phyloP scores from a whole-genome alignment of 2,888 invertebrate species.

The Hemicrepidius hirtus region DNA sequence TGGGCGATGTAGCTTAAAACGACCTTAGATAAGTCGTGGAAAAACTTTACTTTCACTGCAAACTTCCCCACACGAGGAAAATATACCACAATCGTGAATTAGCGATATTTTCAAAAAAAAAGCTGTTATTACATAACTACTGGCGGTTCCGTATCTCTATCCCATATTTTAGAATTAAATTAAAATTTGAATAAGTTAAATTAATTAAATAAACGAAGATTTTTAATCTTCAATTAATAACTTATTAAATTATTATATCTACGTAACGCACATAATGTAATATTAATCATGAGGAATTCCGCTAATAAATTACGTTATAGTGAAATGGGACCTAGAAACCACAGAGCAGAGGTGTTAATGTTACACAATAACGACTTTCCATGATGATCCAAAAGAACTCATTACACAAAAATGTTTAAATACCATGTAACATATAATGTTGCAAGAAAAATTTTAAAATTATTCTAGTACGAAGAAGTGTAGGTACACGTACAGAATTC shows the following conservation, averaged over 20 bases:
- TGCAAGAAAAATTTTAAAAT: not conserved
- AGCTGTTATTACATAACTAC: conserved; percentile 5
- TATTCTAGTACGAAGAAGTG: too few relatives aligned
- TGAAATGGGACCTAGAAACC: too few relatives aligned
- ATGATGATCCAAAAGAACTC: not conserved
- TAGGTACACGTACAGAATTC: not conserved
- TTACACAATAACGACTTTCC: too few relatives aligned
- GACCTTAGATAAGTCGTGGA: conserved; percentile 40
- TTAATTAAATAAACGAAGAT: too few relatives aligned
- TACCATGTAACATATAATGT: not conserved
- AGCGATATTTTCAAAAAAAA: not conserved
- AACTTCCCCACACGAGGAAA: not conserved
- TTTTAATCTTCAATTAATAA: not conserved
- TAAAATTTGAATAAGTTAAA: not conserved
- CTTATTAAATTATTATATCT: not conserved
- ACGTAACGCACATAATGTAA: too few relatives aligned
- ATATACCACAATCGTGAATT: not conserved
- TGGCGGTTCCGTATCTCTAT: conserved; percentile 16
- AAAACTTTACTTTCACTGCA: conserved; percentile 39
- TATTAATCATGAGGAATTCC: not conserved
- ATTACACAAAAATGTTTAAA: not conserved
- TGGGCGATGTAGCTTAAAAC: not conserved
- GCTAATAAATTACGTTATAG: too few relatives aligned
- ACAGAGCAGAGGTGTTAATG: too few relatives aligned
- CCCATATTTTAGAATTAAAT: not conserved